phyloP scores from a whole-genome alignment of 1,140 invertebrate species.

The Orchestia grillus region DNA sequence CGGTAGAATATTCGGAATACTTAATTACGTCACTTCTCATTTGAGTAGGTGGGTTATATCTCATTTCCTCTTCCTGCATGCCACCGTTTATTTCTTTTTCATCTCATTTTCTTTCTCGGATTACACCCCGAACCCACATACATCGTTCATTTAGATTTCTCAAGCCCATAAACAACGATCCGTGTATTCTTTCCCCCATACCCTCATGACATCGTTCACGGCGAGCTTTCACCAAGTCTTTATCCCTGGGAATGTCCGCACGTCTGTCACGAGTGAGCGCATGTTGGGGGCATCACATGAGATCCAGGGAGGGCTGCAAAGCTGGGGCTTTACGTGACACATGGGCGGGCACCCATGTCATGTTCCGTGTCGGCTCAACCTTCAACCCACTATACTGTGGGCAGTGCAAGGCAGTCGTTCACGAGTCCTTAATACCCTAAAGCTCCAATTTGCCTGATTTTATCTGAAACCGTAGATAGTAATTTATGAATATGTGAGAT shows the following conservation, averaged over 20 bases:
- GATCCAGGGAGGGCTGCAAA: not conserved
- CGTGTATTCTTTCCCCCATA: not conserved
- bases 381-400: not conserved
- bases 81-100: not conserved
- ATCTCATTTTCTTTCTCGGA: not conserved
- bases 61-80: not conserved
- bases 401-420: not conserved
- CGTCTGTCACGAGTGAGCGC: not conserved
- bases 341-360: not conserved
- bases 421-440: not conserved
- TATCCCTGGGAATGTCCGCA: not conserved
- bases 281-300: not conserved
- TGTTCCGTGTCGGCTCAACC: not conserved
- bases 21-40: not conserved
- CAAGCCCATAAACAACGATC: not conserved
- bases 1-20: not conserved
- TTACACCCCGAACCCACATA: not conserved
- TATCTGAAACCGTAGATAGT: not conserved
- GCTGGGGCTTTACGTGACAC: not conserved
- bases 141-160: not conserved
- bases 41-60: not conserved
- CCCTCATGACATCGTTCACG: not conserved
- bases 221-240: constrained; percentile 27
- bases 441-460: not conserved
- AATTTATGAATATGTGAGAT: not conserved